These are phyloP conservation scores for Chydorus sphaericus DNA, from an alignment of 2,888 invertebrate genomes.

Conservation along the genomic window DNA sequence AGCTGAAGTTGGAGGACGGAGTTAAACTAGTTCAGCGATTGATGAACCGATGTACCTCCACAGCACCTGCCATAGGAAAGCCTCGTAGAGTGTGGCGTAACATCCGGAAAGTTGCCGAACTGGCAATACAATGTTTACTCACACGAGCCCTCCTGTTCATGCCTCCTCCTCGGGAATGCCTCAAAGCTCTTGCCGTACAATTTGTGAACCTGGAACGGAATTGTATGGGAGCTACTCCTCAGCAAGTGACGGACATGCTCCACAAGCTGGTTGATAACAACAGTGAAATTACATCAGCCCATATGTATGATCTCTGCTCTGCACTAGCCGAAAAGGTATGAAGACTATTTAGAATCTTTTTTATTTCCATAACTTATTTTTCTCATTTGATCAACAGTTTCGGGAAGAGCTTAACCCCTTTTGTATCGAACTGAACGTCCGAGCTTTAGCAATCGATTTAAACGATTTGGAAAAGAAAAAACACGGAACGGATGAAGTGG, in stretches of 20 bases:
- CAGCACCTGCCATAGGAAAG: constrained; percentile 28
- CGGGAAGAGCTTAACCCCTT: constrained; percentile 38
- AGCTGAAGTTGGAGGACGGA: constrained; percentile 38
- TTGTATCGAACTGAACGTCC: constrained; percentile 54
- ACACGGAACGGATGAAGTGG: constrained; percentile 34
- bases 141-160: constrained; percentile 37
- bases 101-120: constrained; percentile 38
- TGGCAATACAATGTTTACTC: constrained; percentile 40
- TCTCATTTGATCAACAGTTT: constrained; percentile 19
- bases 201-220: constrained; percentile 1
- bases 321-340: constrained; percentile 32
- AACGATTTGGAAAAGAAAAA: constrained; percentile 54
- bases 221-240: constrained; percentile 30
- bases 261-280: neutral
- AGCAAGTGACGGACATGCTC: neutral
- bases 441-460: constrained; percentile 58
- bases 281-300: constrained; percentile 29
- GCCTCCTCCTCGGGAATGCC: constrained; percentile 4
- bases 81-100: constrained; percentile 40
- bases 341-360: neutral
- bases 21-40: constrained; percentile 38
- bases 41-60: neutral
- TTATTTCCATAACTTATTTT: neutral
- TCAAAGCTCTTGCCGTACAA: constrained; percentile 3
- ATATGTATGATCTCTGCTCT: constrained; percentile 49